Conservation (phyloP, 1,140 invertebrate species). For the Bombus picipes region DNA sequence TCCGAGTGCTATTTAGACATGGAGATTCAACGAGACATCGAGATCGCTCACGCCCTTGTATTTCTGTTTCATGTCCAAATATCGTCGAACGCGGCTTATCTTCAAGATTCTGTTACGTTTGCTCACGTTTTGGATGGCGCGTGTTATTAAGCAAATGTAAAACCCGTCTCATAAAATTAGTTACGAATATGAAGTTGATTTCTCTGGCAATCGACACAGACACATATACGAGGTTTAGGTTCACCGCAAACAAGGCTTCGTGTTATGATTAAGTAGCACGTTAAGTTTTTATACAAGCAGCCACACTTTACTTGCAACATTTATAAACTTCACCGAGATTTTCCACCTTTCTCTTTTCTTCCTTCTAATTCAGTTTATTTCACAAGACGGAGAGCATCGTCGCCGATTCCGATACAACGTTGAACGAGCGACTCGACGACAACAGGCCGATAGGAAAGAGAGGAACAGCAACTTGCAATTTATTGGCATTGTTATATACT, state of each 20-base stretch:
- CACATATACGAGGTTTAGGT: not conserved
- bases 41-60: not conserved
- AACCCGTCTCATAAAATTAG: not conserved
- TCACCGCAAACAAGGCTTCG: not conserved
- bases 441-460: not conserved
- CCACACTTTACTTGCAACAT: not conserved
- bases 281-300: conserved; percentile 28
- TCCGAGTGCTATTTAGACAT: not conserved
- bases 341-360: not conserved
- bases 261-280: conserved; percentile 20
- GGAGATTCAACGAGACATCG: not conserved
- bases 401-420: not conserved
- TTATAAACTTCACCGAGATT: not conserved
- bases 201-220: not conserved
- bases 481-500: not conserved
- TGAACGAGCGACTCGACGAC: not conserved
- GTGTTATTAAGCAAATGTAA: not conserved
- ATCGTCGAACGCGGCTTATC: not conserved
- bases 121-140: too few species aligned
- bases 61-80: not conserved
- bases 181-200: not conserved
- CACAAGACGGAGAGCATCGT: not conserved
- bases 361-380: not conserved
- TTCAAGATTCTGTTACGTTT: not conserved
- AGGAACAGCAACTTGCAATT: not conserved